Base-by-base conservation (phyloP, 2,113 vertebrate species). In the Notothenia coriiceps region DNA sequence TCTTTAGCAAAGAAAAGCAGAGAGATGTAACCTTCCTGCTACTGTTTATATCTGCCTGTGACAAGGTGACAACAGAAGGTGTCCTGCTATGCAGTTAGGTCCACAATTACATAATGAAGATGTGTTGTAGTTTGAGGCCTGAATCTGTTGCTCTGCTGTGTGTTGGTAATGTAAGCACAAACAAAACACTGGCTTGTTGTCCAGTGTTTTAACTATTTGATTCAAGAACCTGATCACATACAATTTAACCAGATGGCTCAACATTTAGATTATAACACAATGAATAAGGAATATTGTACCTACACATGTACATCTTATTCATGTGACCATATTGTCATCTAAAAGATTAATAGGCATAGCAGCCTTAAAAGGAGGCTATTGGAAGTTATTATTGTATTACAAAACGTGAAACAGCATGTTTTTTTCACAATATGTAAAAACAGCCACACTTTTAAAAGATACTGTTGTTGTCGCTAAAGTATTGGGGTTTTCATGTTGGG, bases 71-170 rank as follows among this genome's bases (percentile, higher is more conserved):
- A 75, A 22, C 62, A 17, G 14, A 59, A 80, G 54, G 76, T 73
- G 71, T 86, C 70, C 89, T 90, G 87, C 91, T 88, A 55, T 89
- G 90, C 87, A 91, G 90, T 57, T 74, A 17, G 40, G 29, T 77
- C 56, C 81, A 62, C 40, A 74, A 84, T 84, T 25, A 83, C 77
- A 82, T 57, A 44, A 50, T 29, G 20, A 52, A 29, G 18, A 70
- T 74, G 85, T 79, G 8, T 35, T 33, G 50, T 13, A 80, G 63
- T 84, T 74, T 66, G 35, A 74, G 57, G 73, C 66, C 75, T 56
- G 65, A 15, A 61, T 73, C 51, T 84, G 72, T 82, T 87, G 74
- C 55, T 59, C 60, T 72, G 2, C 22, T 78, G 4, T 1, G 2
- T 15, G 1, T 0, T 54, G 14, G 12, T 15, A 11, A 9, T 55